Conservation (phyloP, 23 tunicate species). For the Halocynthia roretzi region DNA sequence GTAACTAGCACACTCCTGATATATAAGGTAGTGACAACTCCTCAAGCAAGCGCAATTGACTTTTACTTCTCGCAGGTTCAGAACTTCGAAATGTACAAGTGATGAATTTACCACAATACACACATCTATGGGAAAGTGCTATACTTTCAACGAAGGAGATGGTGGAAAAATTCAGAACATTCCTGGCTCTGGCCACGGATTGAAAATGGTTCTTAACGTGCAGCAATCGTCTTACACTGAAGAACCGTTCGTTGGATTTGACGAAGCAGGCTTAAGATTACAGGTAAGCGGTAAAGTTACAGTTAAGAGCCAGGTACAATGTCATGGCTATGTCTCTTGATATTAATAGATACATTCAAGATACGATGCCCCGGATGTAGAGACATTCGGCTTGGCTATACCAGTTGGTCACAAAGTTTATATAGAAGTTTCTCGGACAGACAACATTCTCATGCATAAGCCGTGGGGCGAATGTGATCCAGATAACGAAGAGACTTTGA, state of each 20-base stretch:
- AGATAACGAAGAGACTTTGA: constrained; percentile 15
- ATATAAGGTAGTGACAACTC: too few relatives aligned
- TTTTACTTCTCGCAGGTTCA: constrained; percentile 11
- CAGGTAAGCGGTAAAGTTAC: constrained; percentile 16
- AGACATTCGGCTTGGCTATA: constrained; percentile 28
- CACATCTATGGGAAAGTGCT: constrained; percentile 51
- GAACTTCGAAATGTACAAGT: constrained; percentile 2
- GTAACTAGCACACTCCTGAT: too few relatives aligned
- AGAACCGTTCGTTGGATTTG: constrained; percentile 20
- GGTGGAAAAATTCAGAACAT: constrained; percentile 16
- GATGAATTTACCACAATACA: constrained; percentile 26
- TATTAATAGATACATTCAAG: constrained; percentile 26
- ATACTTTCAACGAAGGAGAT: constrained; percentile 28
- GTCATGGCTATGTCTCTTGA: background rate
- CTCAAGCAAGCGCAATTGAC: too few relatives aligned
- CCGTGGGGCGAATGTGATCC: constrained; percentile 60
- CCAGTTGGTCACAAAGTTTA: constrained; percentile 44
- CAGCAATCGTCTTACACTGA: constrained; percentile 30
- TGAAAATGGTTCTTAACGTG: constrained; percentile 17
- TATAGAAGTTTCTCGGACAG: constrained; percentile 21
- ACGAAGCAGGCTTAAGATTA: constrained; percentile 30
- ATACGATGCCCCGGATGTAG: constrained; percentile 38
- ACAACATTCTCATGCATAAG: constrained; percentile 15
- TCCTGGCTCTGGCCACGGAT: constrained; percentile 50
- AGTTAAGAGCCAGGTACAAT: background rate